Evolutionary conservation across 2,113 vertebrate genomes (phyloP), one percentile per base, ranked within the genome.

Genomic region (Craseonycteris thonglongyai): DNA sequence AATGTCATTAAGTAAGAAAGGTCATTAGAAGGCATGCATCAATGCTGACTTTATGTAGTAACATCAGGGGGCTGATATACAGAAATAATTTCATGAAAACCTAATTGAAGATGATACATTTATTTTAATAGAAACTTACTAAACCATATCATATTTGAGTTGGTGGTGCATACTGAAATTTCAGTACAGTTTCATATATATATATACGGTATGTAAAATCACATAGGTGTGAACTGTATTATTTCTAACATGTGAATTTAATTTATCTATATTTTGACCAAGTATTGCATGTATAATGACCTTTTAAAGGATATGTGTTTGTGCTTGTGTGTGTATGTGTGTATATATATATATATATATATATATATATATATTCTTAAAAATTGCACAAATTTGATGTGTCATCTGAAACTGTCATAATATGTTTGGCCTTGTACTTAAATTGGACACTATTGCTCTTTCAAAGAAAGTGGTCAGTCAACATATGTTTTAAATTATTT

Each of bases 1-100:
- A 96, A 86, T 40, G 40, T 92, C 58, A 95, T 18, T 91, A 42
- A 81, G 92, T 95, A 97, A 85, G 54, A 94, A 97, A 97, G 90
- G 88, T 85, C 74, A 95, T 38, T 96, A 80, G 90, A 90, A 90
- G 59, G 38, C 74, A 68, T 61, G 28, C 97, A 87, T 81, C 0
- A 0, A 0, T 69, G 58, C 38, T 89, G 42, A 75, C 40, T 92
- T 94, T 0, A 0, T 61, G 30, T 47, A 33, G 21, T 30, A 61
- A 69, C 92, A 91, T 94, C 0, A 0, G 66, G 58, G 56, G 89
- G 38, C 22, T 2, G 0, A 54, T 76, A 51, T 87, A 91, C 18
- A 95, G 93, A 96, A 90, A 40, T 92, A 42, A 24, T 91, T 92
- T 93, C 75, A 74, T 68, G 38, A 91, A 83, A 71, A 96, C 54